Base-by-base conservation (phyloP, 2,888 invertebrate species). In the Parascotia fuliginaria region DNA sequence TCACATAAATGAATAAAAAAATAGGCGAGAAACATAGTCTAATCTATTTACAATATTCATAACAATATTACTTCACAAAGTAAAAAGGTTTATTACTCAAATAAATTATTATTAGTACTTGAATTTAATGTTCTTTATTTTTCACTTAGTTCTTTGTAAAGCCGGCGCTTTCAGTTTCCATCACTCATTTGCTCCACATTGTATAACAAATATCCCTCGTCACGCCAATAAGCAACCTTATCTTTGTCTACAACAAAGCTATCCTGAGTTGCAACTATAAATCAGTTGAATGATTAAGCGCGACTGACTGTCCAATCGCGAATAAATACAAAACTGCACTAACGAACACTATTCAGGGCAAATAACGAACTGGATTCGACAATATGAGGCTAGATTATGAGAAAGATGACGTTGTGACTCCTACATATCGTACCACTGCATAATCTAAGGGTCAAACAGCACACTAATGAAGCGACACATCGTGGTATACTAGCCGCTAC, bases 261-360 rank as follows among this genome's bases (percentile, higher is more conserved):
- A 52, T 45, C 37, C 28, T 44, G 33, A 46, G 15, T 51, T 51
- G 43, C 48, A 29, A 37, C 56, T 57, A 83, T 82, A 84, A 81
- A 84, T 84, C 82, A 79, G 68, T 46, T 38, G 66, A 75, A 77
- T 83, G 85, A 87, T 82, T 75, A 75, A 78, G 79, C 84, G 83
- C 83, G 85, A 88, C 82, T 77, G 85, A 81, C 81, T 71, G 75
- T 73, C 75, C 71, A 78, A 55, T 68, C 37, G 70, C 60, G 38
- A 83, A 83, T 81, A 85, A 85, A 76, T 83, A 81, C 79, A 79
- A 83, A 78, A 77, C 72, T 60, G 67, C 80, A 77, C 87, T 91
- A 91, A 91, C 90, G 90, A 91, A 82, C 69, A 49, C 83, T 76
- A 90, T 91, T 89, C 87, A 89, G 65, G 47, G 58, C 67, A 77